Evolutionary conservation across 2,113 vertebrate genomes (phyloP).

Genomic region (Myiozetetes cayanensis): DNA sequence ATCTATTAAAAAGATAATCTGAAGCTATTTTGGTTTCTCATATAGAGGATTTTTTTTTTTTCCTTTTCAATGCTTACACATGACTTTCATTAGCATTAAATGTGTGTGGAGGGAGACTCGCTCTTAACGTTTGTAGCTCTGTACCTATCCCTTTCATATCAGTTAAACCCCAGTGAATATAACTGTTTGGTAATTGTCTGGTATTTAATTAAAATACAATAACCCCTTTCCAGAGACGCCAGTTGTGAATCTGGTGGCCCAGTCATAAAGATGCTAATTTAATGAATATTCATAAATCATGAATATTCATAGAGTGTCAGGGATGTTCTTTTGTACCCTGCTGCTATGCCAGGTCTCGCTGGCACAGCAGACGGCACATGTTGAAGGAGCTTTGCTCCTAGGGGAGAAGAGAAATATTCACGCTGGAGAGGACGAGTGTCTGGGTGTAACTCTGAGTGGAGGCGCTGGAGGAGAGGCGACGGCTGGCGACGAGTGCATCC

Average conservation of each 20-base stretch:
- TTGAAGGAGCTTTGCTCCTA: conserved; percentile 70
- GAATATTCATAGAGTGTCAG: conserved; percentile 72
- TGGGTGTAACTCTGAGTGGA: conserved; percentile 16
- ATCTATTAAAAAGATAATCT: conserved; percentile 75
- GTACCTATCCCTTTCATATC: conserved; percentile 61
- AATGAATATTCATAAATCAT: conserved; percentile 76
- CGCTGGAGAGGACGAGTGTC: conserved; percentile 36
- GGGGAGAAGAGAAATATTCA: conserved; percentile 60
- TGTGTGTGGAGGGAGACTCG: conserved; percentile 39
- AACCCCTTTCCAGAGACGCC: conserved; percentile 69
- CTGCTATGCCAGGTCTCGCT: conserved; percentile 72
- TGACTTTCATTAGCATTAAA: conserved; percentile 73
- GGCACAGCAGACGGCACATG: conserved; percentile 74
- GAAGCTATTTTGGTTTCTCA: conserved; percentile 71
- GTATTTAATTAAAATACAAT: conserved; percentile 77
- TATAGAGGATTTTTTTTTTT: conserved; percentile 29
- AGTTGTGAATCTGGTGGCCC: conserved; percentile 75
- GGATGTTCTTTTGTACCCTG: conserved; percentile 75
- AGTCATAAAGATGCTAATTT: conserved; percentile 74
- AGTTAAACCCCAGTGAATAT: conserved; percentile 62
- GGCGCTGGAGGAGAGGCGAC: neutral
- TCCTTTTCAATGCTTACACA: conserved; percentile 60
- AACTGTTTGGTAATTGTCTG: conserved; percentile 72
- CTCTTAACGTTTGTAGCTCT: conserved; percentile 47
- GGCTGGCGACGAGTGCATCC: neutral